These are phyloP conservation scores for Centropus unirufus DNA, from an alignment of 2,113 vertebrate genomes.

Conservation along the genomic window DNA sequence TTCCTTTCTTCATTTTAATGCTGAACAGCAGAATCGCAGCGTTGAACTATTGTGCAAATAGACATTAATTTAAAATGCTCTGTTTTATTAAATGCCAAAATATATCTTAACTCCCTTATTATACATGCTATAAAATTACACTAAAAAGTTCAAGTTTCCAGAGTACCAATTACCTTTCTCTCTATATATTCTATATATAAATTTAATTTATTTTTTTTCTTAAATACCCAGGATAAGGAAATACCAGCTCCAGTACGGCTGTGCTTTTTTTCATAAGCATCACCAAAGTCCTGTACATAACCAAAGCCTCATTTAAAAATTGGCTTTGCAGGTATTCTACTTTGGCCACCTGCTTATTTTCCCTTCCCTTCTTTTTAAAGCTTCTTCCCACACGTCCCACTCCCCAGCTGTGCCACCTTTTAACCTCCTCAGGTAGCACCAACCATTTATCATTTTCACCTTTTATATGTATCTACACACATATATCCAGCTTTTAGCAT, in stretches of 20 bases:
- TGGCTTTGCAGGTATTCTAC: background rate
- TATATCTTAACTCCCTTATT: slow-evolving; percentile 68
- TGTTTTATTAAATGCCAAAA: slow-evolving; percentile 69
- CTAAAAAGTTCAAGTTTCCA: slow-evolving; percentile 68
- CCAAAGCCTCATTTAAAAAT: background rate
- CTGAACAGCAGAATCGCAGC: background rate
- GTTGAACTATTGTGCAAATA: slow-evolving; percentile 46
- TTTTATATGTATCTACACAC: background rate
- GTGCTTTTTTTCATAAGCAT: background rate
- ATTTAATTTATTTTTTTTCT: background rate
- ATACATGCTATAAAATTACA: slow-evolving; percentile 73
- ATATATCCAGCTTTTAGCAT: background rate
- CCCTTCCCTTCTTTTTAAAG: background rate
- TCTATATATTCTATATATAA: slow-evolving; percentile 19
- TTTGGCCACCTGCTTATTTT: background rate
- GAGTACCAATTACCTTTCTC: slow-evolving; percentile 32
- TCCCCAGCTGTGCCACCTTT: background rate
- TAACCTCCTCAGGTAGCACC: slow-evolving; percentile 4
- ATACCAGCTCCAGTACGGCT: slow-evolving; percentile 11
- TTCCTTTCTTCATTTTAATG: background rate
- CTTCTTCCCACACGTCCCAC: background rate
- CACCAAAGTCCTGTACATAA: background rate
- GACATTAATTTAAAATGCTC: slow-evolving; percentile 25
- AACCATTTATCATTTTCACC: background rate
- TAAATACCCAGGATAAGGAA: slow-evolving; percentile 15